phyloP scores from a whole-genome alignment of 2,113 vertebrate species.

The Rutilus rutilus region DNA sequence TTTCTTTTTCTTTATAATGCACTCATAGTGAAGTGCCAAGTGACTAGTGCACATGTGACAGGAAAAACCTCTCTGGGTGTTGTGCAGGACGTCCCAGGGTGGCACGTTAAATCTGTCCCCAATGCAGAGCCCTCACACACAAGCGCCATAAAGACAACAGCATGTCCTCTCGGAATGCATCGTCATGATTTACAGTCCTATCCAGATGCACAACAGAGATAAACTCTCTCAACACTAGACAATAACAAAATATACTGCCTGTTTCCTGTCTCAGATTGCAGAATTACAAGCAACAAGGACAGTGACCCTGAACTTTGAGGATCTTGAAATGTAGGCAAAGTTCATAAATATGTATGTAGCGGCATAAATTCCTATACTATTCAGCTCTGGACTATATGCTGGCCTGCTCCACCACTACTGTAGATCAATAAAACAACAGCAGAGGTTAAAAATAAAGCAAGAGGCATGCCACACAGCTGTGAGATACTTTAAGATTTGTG shows the following conservation, averaged over 20 bases:
- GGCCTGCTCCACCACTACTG: conserved; percentile 35
- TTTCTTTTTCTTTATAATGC: neutral
- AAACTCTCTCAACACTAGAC: conserved; percentile 46
- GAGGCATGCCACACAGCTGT: conserved; percentile 83
- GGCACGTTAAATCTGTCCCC: conserved; percentile 45
- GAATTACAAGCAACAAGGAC: neutral
- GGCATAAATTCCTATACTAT: neutral
- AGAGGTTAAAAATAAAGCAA: conserved; percentile 80
- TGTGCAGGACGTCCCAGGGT: conserved; percentile 21
- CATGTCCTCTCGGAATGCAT: conserved; percentile 70
- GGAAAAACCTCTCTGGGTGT: conserved; percentile 35
- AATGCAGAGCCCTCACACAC: conserved; percentile 62
- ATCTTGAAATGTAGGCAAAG: neutral
- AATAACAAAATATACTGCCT: conserved; percentile 36
- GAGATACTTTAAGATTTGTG: conserved; percentile 73
- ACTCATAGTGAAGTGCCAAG: neutral
- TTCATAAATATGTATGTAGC: neutral
- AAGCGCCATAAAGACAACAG: conserved; percentile 65
- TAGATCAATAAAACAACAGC: conserved; percentile 64
- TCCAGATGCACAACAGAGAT: conserved; percentile 63
- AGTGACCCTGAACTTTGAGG: conserved; percentile 24
- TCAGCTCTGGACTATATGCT: conserved; percentile 63
- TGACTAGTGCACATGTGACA: neutral
- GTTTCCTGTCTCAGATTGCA: conserved; percentile 3
- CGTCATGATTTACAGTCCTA: conserved; percentile 64